A percentile compares a stretch with the other conserved stretches of the same genome.
These are phyloP conservation scores for Andrena bucephala DNA, from an alignment of 2,888 invertebrate genomes.

Conservation along the genomic window DNA sequence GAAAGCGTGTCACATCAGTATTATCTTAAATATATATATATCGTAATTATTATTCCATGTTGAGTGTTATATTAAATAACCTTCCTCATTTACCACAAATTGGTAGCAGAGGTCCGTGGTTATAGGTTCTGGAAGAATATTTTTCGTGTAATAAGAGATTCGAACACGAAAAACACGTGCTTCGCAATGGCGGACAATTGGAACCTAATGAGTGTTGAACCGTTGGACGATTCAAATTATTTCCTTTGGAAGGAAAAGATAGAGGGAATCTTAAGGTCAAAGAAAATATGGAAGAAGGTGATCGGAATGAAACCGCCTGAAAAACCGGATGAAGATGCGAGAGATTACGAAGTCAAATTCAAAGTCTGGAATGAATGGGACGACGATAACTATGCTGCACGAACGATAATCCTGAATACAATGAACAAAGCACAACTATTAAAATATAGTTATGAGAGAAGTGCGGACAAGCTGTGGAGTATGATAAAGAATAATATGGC, in stretches of 20 bases:
- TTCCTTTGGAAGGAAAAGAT: slow-evolving; percentile 31
- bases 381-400: slow-evolving; percentile 14
- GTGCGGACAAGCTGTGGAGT: not conserved
- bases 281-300: slow-evolving; percentile 37
- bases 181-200: slow-evolving; percentile 36
- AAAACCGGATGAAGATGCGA: not conserved
- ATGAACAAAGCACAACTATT: slow-evolving; percentile 23
- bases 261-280: slow-evolving; percentile 1
- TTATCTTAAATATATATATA: no score
- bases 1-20: no score
- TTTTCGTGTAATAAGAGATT: no score
- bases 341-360: not conserved
- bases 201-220: slow-evolving; percentile 24
- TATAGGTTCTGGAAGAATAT: no score
- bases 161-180: no score
- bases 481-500: not conserved
- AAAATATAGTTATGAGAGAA: slow-evolving; percentile 13
- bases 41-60: no score
- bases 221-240: slow-evolving; percentile 36
- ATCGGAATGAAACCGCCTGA: slow-evolving; percentile 8
- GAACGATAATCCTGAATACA: slow-evolving; percentile 27
- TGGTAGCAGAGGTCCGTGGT: no score
- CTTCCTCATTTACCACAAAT: no score
- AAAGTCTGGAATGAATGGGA: slow-evolving; percentile 15
- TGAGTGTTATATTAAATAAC: no score